Base-by-base conservation (phyloP, 2,113 vertebrate genomes). In the Cheirogaleus medius region DNA sequence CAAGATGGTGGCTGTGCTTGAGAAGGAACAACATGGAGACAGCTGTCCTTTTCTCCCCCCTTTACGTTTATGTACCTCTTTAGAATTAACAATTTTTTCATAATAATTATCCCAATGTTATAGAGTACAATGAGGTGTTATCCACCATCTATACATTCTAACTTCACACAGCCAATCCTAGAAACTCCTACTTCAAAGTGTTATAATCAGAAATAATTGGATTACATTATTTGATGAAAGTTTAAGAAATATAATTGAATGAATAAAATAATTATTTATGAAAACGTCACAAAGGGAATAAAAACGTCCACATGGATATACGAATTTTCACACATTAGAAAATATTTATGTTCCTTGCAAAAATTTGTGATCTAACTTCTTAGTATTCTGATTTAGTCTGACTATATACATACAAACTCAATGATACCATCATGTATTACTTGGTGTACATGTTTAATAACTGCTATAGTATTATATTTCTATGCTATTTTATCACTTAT, bases 171-270 rank as follows among this genome's bases (percentile, higher is more conserved):
- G 56, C 8, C 56, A 78, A 58, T 9, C n/a, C 12, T 49, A 49
- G 4, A 92, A 94, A 74, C 12, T 17, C 12, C 3, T 68, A 56
- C 64, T 84, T 88, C 10, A 73, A 69, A 52, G 8, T 52, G 18
- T 37, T 94, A 49, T 32, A 82, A 76, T n/a, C 18, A 92, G 73
- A 87, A 90, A 56, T 95, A 56, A 92, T 47, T 78, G 52, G 39
- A 91, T 64, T 69, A 76, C 80, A 52, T 76, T 85, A 44, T 81
- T 56, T 60, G 29, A 52, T 49, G 2, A 42, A 85, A 82, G 32
- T 56, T 63, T 90, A 73, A 63, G 54, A 86, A 91, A 58, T 15
- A 42, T 37, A 73, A n/a, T n/a, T 92, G 49, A 42, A 54, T 80
- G 87, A 87, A 49, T 87, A 14, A 73, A 86, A 63, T 47, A 29